Conservation (phyloP, 2,113 vertebrate species). For the Rana temporaria region DNA sequence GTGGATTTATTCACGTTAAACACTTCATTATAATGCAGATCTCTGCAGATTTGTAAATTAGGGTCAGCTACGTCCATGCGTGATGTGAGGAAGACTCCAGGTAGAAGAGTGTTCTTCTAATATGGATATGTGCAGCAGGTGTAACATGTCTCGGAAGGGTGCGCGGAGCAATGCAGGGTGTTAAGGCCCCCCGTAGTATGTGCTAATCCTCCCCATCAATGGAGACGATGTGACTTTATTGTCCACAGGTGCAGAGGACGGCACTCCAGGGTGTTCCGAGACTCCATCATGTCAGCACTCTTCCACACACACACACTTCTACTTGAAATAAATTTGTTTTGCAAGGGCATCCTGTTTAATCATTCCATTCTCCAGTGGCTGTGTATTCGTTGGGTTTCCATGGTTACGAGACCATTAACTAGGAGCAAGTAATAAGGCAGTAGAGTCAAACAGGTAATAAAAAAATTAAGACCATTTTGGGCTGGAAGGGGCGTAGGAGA, state of each 20-base stretch:
- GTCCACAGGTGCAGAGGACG: not conserved
- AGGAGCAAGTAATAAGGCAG: conserved; percentile 99
- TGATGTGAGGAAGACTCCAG: too few species aligned
- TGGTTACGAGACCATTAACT: conserved; percentile 99
- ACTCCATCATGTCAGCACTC: conserved; percentile 40
- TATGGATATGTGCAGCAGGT: not conserved
- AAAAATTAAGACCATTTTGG: conserved; percentile 99
- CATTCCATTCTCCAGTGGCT: conserved; percentile 99
- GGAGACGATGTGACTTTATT: not conserved
- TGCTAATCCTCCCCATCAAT: conserved; percentile 2
- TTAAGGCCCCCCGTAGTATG: not conserved
- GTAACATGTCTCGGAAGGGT: not conserved
- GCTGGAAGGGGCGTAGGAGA: conserved; percentile 83
- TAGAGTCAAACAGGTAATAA: conserved; percentile 99
- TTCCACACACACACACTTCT: conserved; percentile 69
- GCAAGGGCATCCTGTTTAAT: conserved; percentile 99
- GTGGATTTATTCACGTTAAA: too few species aligned
- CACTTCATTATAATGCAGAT: too few species aligned
- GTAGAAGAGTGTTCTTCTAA: not conserved
- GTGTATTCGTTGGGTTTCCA: conserved; percentile 99
- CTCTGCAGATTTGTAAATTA: too few species aligned
- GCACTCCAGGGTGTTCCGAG: not conserved
- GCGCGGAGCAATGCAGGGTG: not conserved
- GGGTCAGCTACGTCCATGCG: too few species aligned
- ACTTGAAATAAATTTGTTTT: conserved; percentile 96